phyloP scores from a whole-genome alignment of 2,888 invertebrate genomes.

The Dryocosmus kuriphilus region DNA sequence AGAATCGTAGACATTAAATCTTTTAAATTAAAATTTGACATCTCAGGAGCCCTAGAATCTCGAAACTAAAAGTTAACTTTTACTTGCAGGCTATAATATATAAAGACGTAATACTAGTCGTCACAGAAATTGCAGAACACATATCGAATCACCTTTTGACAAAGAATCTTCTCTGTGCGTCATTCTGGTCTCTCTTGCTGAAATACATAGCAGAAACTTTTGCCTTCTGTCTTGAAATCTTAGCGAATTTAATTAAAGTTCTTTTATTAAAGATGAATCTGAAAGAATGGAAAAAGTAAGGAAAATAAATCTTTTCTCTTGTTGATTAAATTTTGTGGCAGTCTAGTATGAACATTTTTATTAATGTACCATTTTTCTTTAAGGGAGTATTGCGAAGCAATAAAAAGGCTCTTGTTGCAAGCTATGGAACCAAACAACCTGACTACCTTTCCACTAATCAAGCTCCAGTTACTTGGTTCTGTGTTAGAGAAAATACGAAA shows the following conservation, averaged over 20 bases:
- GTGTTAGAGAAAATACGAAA: slow-evolving; percentile 56
- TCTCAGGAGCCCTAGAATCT: slow-evolving; percentile 15
- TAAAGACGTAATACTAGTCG: slow-evolving; percentile 65
- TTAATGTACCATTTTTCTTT: slow-evolving; percentile 16
- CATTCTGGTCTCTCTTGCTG: slow-evolving; percentile 62
- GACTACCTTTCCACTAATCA: slow-evolving; percentile 60
- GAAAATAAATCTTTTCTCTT: slow-evolving; percentile 35
- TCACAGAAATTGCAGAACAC: slow-evolving; percentile 64
- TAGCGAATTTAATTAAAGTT: slow-evolving; percentile 62
- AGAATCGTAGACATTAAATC: background rate
- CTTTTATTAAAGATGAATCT: slow-evolving; percentile 62
- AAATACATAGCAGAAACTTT: slow-evolving; percentile 56
- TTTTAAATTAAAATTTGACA: slow-evolving; percentile 3
- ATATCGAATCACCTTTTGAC: slow-evolving; percentile 61
- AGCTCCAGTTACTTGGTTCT: slow-evolving; percentile 62
- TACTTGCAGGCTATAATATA: slow-evolving; percentile 65
- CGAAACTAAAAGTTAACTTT: slow-evolving; percentile 1
- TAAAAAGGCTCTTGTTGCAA: slow-evolving; percentile 65
- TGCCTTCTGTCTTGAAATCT: slow-evolving; percentile 59
- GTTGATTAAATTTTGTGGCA: background rate
- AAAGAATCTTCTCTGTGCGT: slow-evolving; percentile 62
- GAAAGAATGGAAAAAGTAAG: slow-evolving; percentile 58
- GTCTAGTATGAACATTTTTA: slow-evolving; percentile 4
- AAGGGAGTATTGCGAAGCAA: slow-evolving; percentile 61
- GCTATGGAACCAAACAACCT: slow-evolving; percentile 61